Conservation (phyloP, 1,140 invertebrate genomes). For the Mactra quadrangularis region DNA sequence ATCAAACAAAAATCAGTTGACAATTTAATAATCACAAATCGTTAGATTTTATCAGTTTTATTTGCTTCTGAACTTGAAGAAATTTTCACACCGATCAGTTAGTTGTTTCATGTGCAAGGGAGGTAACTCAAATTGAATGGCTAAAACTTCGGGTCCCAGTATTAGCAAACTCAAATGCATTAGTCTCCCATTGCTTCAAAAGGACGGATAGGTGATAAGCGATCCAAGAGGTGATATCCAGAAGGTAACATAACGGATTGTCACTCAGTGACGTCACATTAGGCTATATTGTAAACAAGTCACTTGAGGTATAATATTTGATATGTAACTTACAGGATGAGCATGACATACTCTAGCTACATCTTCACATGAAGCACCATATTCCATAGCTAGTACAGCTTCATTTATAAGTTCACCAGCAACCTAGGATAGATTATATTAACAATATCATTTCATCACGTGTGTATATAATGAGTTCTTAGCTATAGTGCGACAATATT, state of each 20-base stretch:
- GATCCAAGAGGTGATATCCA: neutral
- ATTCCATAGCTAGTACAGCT: conserved; percentile 98
- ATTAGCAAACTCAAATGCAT: conserved; percentile 1
- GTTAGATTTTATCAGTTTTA: too few species aligned
- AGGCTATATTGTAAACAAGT: neutral
- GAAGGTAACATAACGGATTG: neutral
- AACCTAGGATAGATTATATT: conserved; percentile 86
- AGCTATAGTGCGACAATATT: too few species aligned
- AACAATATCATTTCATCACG: too few species aligned
- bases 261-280: neutral
- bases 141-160: too few species aligned
- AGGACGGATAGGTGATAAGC: neutral
- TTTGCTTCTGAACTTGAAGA: too few species aligned
- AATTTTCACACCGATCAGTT: too few species aligned
- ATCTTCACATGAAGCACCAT: conserved; percentile 99
- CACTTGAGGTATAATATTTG: neutral
- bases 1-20: neutral
- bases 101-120: too few species aligned
- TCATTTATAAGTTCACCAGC: conserved; percentile 99
- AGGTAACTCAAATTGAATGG: too few species aligned
- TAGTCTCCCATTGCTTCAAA: neutral
- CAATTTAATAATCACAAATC: neutral
- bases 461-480: too few species aligned
- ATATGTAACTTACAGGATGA: conserved; percentile 92
- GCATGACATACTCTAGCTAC: conserved; percentile 99